These are phyloP conservation scores for Ornithoptera priamus DNA, from an alignment of 2,888 invertebrate species.

Conservation along the genomic window DNA sequence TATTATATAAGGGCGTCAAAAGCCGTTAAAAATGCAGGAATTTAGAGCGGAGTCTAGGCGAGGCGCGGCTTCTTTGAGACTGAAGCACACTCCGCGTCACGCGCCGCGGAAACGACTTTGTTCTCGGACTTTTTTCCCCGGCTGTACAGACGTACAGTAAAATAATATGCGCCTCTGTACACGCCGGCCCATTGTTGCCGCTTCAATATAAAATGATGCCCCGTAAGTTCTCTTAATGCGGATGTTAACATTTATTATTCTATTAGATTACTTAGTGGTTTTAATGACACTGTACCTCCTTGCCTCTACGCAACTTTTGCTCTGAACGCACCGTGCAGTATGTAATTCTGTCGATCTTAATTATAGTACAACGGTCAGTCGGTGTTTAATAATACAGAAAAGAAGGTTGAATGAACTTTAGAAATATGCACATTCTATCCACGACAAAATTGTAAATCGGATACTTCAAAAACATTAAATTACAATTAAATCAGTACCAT, in stretches of 20 bases:
- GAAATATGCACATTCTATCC: slow-evolving; percentile 3
- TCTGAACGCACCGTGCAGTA: not conserved
- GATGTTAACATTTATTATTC: slow-evolving; percentile 77
- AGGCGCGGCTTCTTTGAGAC: slow-evolving; percentile 41
- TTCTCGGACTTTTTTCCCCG: slow-evolving; percentile 50
- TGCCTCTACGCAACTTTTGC: not conserved
- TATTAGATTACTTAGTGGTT: slow-evolving; percentile 59
- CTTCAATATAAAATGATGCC: slow-evolving; percentile 67
- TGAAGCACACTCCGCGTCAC: slow-evolving; percentile 45
- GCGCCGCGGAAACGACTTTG: slow-evolving; percentile 38
- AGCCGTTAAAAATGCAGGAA: slow-evolving; percentile 34
- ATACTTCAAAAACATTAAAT: slow-evolving; percentile 7
- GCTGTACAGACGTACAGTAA: slow-evolving; percentile 50
- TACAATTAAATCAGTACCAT: slow-evolving; percentile 14
- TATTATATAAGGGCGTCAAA: slow-evolving; percentile 28
- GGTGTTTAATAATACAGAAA: not conserved
- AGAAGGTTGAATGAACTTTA: slow-evolving; percentile 3
- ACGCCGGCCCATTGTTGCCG: slow-evolving; percentile 62
- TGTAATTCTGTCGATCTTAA: slow-evolving; percentile 1
- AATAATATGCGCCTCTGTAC: slow-evolving; percentile 65
- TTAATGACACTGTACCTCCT: slow-evolving; percentile 38
- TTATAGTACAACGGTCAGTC: not conserved
- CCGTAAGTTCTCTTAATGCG: slow-evolving; percentile 71
- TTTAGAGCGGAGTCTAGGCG: slow-evolving; percentile 31
- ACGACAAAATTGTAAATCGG: not conserved